Evolutionary conservation across 1,140 invertebrate genomes (phyloP).

Genomic region (Ceratina australensis): DNA sequence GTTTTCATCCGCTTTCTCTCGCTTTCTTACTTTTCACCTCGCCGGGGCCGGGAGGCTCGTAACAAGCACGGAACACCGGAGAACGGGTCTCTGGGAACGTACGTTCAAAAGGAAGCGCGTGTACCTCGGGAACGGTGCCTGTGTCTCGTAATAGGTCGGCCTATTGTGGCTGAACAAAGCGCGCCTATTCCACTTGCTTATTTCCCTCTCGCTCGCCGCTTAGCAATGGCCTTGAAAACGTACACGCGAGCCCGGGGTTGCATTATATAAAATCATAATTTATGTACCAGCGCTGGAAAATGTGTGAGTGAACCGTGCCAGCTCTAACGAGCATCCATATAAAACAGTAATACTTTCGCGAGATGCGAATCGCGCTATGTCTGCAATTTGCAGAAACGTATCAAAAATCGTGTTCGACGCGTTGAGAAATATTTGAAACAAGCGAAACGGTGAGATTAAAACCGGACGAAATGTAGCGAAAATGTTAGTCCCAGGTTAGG

Average conservation of each 20-base stretch:
- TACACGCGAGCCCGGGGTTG: background rate
- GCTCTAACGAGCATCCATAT: no score
- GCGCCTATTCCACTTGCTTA: background rate
- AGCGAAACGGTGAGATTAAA: no score
- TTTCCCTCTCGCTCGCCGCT: background rate
- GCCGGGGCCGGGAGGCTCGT: background rate
- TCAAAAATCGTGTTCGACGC: no score
- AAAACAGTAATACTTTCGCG: background rate
- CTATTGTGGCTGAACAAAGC: conserved; percentile 30
- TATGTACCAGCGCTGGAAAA: no score
- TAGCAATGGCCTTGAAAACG: background rate
- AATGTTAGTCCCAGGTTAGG: background rate
- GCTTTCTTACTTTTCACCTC: conserved; percentile 36
- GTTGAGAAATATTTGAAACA: no score
- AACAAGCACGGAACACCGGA: conserved; percentile 35
- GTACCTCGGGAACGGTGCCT: conserved; percentile 58
- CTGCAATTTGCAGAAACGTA: no score
- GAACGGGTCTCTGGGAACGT: conserved; percentile 30
- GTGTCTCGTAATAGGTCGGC: conserved; percentile 52
- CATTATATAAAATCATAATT: no score
- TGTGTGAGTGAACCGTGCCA: no score
- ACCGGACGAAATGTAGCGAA: no score
- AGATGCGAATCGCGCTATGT: background rate
- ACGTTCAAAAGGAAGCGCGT: conserved; percentile 47
- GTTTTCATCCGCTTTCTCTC: conserved; percentile 30